Evolutionary conservation across 1,140 invertebrate species (phyloP).

Genomic region (Lepidotrigona ventralis): DNA sequence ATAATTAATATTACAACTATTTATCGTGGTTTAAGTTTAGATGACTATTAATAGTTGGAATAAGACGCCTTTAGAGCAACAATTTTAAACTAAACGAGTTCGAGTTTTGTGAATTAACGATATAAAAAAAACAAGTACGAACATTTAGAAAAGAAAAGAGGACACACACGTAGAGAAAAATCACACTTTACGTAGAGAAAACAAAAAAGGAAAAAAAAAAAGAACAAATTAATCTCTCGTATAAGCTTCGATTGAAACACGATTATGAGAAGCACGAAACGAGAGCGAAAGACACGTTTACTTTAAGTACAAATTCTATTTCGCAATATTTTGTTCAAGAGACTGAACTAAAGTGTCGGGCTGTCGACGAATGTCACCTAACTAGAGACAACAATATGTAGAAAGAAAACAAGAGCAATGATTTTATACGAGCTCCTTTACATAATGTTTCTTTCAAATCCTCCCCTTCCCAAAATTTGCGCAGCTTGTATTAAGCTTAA

Average conservation of each 20-base stretch:
- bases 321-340: conserved; percentile 52
- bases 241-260: conserved; percentile 9
- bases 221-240: conserved; percentile 18
- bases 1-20: conserved; percentile 60
- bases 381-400: conserved; percentile 64
- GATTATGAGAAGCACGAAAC: conserved; percentile 18
- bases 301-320: conserved; percentile 60
- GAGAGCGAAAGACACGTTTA: conserved; percentile 26
- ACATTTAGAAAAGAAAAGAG: conserved; percentile 15
- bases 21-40: conserved; percentile 52
- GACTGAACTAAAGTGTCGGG: conserved; percentile 30
- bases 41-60: conserved; percentile 43
- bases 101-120: conserved; percentile 31
- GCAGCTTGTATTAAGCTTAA: conserved; percentile 68
- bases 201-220: not conserved
- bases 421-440: conserved; percentile 59
- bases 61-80: conserved; percentile 56
- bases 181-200: conserved; percentile 23
- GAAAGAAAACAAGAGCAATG: conserved; percentile 50
- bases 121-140: conserved; percentile 26
- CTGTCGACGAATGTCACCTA: conserved; percentile 28
- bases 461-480: conserved; percentile 43
- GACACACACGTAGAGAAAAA: conserved; percentile 5
- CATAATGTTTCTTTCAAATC: conserved; percentile 56
- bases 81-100: conserved; percentile 46